Percentiles rank a stretch among this genome's conserved stretches.
Conservation (phyloP, 2,888 invertebrate species). For the Euzophera pinguis region DNA sequence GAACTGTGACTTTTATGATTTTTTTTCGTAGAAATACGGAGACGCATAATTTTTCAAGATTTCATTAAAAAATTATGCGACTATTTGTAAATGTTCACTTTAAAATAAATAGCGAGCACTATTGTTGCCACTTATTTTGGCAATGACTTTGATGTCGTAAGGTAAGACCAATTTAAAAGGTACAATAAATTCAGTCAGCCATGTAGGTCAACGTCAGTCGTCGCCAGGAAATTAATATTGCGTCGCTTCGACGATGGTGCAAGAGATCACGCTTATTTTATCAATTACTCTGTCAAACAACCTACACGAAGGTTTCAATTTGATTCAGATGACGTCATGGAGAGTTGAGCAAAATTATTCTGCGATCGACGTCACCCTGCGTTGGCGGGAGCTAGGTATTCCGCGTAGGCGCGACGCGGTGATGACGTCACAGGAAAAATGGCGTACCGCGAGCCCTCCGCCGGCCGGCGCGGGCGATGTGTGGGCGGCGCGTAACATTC, state of each 20-base stretch:
- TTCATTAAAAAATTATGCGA: too few relatives aligned
- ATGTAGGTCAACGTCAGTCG: conserved; percentile 48
- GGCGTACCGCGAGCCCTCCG: conserved; percentile 32
- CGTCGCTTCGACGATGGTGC: conserved; percentile 45
- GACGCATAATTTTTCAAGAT: too few relatives aligned
- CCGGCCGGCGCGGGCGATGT: conserved; percentile 29
- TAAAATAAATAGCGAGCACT: background rate
- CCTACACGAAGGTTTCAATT: conserved; percentile 32
- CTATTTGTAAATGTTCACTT: too few relatives aligned
- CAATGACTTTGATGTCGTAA: conserved; percentile 24
- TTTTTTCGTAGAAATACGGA: too few relatives aligned
- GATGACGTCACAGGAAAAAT: conserved; percentile 70
- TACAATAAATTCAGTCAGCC: conserved; percentile 40
- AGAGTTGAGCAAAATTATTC: conserved; percentile 40
- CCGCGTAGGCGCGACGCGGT: conserved; percentile 61
- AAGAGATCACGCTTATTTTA: conserved; percentile 33
- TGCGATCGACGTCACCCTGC: conserved; percentile 56
- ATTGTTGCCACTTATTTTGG: conserved; percentile 17
- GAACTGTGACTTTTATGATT: background rate
- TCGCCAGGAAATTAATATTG: conserved; percentile 51
- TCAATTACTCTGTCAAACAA: conserved; percentile 26
- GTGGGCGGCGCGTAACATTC: conserved; percentile 38
- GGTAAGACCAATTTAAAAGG: conserved; percentile 20
- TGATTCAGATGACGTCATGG: conserved; percentile 52
- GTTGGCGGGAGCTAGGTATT: conserved; percentile 41